phyloP scores from a whole-genome alignment of 2,113 vertebrate genomes.

The Oxyura jamaicensis region DNA sequence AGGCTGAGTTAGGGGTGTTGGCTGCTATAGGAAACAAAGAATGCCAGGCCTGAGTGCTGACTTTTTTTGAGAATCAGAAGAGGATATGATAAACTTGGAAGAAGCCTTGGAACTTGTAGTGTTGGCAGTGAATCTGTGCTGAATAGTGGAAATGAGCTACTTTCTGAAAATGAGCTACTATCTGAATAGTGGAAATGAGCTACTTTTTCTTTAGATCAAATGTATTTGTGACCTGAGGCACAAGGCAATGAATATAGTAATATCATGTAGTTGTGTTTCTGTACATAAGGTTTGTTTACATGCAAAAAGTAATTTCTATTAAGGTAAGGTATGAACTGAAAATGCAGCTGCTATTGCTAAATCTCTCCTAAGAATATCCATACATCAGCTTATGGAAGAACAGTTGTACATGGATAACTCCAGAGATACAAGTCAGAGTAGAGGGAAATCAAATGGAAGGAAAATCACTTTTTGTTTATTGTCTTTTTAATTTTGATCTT shows the following conservation, averaged over 20 bases:
- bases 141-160: background rate
- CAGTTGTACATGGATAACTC: background rate
- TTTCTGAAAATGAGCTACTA: background rate
- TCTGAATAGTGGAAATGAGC: background rate
- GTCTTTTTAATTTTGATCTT: background rate
- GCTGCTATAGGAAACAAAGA: background rate
- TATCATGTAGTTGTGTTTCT: background rate
- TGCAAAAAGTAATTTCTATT: background rate
- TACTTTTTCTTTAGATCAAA: background rate
- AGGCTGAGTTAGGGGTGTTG: background rate
- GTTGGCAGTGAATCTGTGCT: background rate
- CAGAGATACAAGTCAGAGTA: background rate
- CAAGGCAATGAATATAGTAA: background rate
- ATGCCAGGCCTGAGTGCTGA: background rate
- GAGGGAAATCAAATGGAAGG: background rate
- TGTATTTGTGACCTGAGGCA: background rate
- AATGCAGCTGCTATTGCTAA: background rate
- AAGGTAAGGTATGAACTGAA: background rate
- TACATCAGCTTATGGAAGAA: background rate
- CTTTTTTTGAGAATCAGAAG: background rate
- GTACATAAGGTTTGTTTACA: background rate
- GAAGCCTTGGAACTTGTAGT: background rate
- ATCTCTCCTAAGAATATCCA: background rate
- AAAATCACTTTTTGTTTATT: background rate
- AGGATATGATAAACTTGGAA: background rate